Evolutionary conservation across 2,888 invertebrate species (phyloP).

Genomic region (Papilio gigon): DNA sequence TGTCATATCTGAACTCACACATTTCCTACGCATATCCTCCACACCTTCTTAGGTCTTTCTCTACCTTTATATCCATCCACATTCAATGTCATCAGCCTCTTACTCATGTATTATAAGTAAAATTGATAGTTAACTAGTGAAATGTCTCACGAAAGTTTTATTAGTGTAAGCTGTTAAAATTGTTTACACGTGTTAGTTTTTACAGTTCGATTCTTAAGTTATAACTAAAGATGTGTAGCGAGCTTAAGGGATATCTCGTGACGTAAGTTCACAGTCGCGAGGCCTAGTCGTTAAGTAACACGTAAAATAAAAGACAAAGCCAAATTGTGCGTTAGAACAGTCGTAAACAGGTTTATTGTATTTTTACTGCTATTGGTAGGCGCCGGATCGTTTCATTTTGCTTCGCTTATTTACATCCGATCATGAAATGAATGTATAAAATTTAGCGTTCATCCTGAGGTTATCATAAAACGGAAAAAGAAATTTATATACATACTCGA

Average conservation of each 20-base stretch:
- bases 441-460: constrained; percentile 3
- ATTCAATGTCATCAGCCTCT: too few relatives aligned
- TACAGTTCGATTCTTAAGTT: too few relatives aligned
- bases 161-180: too few relatives aligned
- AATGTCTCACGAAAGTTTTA: too few relatives aligned
- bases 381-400: constrained; percentile 27
- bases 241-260: constrained; percentile 1
- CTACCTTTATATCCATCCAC: too few relatives aligned
- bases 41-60: too few relatives aligned
- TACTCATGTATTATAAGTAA: too few relatives aligned
- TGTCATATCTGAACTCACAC: too few relatives aligned
- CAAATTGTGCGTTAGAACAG: constrained; percentile 25
- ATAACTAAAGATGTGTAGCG: too few relatives aligned
- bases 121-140: too few relatives aligned
- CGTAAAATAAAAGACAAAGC: constrained; percentile 30
- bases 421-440: constrained; percentile 24
- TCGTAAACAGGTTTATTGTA: constrained; percentile 26
- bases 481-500: not conserved
- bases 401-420: constrained; percentile 29
- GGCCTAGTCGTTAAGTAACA: constrained; percentile 17
- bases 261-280: constrained; percentile 20
- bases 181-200: too few relatives aligned
- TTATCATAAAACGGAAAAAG: constrained; percentile 1
- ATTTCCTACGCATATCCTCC: too few relatives aligned
- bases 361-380: constrained; percentile 31